phyloP scores from a whole-genome alignment of 1,140 invertebrate genomes.

The Solenopsis invicta region DNA sequence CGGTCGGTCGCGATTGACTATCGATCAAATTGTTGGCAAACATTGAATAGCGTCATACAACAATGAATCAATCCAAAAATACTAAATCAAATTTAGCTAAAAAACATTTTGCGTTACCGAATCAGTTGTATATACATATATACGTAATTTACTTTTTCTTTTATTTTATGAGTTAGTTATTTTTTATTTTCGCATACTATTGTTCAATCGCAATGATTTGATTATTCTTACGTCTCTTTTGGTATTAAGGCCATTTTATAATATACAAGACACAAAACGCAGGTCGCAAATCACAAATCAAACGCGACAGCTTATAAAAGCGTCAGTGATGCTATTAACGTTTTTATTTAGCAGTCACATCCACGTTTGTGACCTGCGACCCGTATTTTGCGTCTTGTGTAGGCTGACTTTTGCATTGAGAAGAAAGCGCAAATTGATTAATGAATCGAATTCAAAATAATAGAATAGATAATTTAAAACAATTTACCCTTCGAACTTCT shows the following conservation, averaged over 20 bases:
- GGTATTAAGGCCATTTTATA: background rate
- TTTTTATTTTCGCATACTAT: background rate
- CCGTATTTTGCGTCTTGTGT: no score
- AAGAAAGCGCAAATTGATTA: constrained; percentile 11
- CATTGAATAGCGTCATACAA: background rate
- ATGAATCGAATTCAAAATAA: constrained; percentile 21
- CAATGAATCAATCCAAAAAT: background rate
- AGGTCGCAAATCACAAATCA: no score
- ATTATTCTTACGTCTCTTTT: background rate
- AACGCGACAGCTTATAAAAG: no score
- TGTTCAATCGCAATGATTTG: background rate
- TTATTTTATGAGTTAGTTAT: background rate
- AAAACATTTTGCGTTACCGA: background rate
- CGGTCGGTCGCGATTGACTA: background rate
- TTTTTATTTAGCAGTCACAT: no score
- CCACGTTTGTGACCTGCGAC: no score
- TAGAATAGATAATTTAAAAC: constrained; percentile 16
- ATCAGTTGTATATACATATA: background rate
- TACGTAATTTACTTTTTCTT: background rate
- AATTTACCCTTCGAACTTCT: constrained; percentile 53
- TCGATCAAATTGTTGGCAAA: background rate
- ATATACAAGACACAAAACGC: no score
- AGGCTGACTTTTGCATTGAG: no score
- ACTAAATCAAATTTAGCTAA: background rate
- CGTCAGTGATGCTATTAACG: no score